phyloP scores from a whole-genome alignment of 2,797 vertebrate genomes.

The Sebastes nivosus region DNA sequence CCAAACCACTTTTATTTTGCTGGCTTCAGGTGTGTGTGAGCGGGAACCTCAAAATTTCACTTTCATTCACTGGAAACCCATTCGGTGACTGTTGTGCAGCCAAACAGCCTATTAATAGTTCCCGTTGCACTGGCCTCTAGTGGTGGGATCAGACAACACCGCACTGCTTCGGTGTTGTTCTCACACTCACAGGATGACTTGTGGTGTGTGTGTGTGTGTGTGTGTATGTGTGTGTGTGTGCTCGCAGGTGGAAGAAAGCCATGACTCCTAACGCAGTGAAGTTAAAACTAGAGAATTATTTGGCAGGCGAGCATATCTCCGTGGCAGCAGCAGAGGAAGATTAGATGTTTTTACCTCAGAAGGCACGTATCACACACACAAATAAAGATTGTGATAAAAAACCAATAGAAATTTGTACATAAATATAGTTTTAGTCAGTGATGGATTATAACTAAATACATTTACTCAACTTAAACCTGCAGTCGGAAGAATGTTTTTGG shows the following conservation, averaged over 20 bases:
- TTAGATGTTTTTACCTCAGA: not conserved
- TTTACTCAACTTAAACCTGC: not conserved
- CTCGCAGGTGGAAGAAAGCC: slow-evolving; percentile 31
- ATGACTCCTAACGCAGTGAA: slow-evolving; percentile 20
- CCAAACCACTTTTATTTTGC: slow-evolving; percentile 21
- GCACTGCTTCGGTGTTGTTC: not conserved
- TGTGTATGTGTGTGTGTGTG: not conserved
- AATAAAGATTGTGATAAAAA: not conserved
- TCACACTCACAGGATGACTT: not conserved
- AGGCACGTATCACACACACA: not conserved
- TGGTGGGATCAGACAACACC: slow-evolving; percentile 44
- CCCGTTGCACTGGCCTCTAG: slow-evolving; percentile 40
- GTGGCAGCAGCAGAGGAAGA: not conserved
- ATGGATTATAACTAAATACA: not conserved
- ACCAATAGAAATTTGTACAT: not conserved
- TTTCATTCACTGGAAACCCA: slow-evolving; percentile 35
- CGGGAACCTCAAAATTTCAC: not conserved
- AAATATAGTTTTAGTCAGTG: not conserved
- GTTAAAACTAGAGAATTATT: slow-evolving; percentile 18
- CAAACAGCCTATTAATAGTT: slow-evolving; percentile 47
- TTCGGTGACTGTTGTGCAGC: slow-evolving; percentile 31
- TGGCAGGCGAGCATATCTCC: slow-evolving; percentile 4
- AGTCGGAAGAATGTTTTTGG: too few relatives aligned
- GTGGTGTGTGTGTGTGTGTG: not conserved
- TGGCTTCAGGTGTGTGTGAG: slow-evolving; percentile 5